A percentile compares a stretch with the other conserved stretches of the same genome.
phyloP scores from a whole-genome alignment of 2,888 invertebrate species.

The Bellardia pandia region DNA sequence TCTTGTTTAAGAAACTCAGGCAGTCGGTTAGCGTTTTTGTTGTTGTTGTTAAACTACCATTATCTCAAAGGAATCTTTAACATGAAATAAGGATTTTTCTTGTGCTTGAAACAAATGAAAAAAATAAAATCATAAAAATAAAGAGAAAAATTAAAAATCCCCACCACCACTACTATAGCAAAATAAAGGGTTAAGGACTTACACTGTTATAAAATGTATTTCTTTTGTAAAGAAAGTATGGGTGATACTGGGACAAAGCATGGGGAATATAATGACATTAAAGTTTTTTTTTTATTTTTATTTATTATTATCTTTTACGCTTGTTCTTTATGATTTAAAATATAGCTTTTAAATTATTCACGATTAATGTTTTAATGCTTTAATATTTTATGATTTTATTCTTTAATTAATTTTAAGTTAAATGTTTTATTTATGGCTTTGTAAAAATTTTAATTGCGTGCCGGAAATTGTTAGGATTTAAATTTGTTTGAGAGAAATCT shows the following conservation, averaged over 20 bases:
- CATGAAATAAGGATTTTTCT: background rate
- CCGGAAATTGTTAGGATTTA: background rate
- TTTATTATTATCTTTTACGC: no score
- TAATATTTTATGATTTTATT: slow-evolving; percentile 12
- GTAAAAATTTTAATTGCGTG: background rate
- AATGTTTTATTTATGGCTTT: slow-evolving; percentile 39
- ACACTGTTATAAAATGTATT: background rate
- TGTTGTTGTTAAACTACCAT: slow-evolving; percentile 18
- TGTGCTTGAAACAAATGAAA: background rate
- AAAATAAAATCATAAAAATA: background rate
- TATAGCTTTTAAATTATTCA: background rate
- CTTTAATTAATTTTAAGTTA: slow-evolving; percentile 40
- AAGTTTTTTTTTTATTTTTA: slow-evolving; percentile 9
- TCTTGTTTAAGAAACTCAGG: background rate
- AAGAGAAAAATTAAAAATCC: background rate
- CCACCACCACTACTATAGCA: background rate
- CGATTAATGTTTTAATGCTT: background rate
- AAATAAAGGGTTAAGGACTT: slow-evolving; percentile 34
- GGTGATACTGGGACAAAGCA: background rate
- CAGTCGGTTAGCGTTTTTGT: background rate
- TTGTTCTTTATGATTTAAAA: background rate
- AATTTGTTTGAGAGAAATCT: background rate
- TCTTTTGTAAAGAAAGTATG: background rate
- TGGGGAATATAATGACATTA: slow-evolving; percentile 9
- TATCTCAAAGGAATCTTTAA: slow-evolving; percentile 39